These are phyloP conservation scores for Bimastos eiseni DNA, from an alignment of 2,888 invertebrate genomes.

Conservation along the genomic window DNA sequence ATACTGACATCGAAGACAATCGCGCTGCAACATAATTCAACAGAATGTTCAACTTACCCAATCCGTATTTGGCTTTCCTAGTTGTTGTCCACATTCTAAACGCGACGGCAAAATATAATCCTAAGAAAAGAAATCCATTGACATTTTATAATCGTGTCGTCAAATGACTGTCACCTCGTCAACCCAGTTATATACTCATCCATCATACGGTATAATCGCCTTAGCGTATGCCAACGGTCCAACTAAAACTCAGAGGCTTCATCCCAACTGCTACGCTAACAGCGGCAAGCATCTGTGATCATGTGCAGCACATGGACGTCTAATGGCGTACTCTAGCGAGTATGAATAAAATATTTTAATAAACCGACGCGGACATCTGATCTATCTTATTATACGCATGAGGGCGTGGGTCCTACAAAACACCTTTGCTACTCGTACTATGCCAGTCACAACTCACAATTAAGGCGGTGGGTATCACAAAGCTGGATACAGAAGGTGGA, in stretches of 20 bases:
- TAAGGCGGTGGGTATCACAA: too few relatives aligned
- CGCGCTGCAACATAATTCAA: not conserved
- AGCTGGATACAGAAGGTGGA: too few relatives aligned
- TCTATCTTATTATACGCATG: not conserved
- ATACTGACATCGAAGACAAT: not conserved
- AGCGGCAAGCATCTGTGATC: not conserved
- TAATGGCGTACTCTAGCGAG: not conserved
- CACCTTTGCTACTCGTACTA: too few relatives aligned
- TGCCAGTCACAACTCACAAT: too few relatives aligned
- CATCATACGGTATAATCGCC: not conserved
- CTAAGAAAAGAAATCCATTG: not conserved
- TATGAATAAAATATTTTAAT: not conserved
- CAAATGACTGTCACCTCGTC: not conserved
- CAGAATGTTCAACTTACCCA: slow-evolving; percentile 51
- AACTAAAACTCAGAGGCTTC: not conserved
- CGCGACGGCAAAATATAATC: not conserved
- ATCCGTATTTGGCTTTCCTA: slow-evolving; percentile 54
- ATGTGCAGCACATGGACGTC: not conserved
- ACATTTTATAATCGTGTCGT: not conserved
- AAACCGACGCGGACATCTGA: not conserved
- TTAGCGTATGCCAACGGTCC: slow-evolving; percentile 5
- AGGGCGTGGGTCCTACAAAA: too few relatives aligned
- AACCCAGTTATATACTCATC: not conserved
- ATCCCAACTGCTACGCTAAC: not conserved
- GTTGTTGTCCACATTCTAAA: slow-evolving; percentile 52